Evolutionary conservation across 2,113 vertebrate genomes (phyloP).

Genomic region (Madoqua kirkii): DNA sequence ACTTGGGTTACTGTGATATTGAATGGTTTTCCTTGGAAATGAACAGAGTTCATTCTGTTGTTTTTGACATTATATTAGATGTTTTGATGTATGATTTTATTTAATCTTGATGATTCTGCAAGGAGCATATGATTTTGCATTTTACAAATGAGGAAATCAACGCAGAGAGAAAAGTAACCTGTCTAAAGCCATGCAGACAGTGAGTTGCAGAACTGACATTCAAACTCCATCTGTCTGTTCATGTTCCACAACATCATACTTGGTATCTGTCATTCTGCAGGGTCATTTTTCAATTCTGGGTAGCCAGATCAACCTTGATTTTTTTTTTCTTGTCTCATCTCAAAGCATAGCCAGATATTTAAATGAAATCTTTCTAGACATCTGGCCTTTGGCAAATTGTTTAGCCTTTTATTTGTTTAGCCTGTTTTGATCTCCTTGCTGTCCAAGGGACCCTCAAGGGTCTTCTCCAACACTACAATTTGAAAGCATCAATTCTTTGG

Average conservation of each 20-base stretch:
- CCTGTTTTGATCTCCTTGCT: not conserved
- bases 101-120: not conserved
- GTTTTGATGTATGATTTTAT: not conserved
- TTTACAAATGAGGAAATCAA: not conserved
- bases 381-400: not conserved
- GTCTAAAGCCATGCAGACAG: not conserved
- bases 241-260: not conserved
- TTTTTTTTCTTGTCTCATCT: not conserved
- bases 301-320: not conserved
- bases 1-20: not conserved
- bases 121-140: not conserved
- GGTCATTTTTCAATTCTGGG: not conserved
- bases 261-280: not conserved
- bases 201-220: not conserved
- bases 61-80: not conserved
- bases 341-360: not conserved
- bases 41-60: not conserved
- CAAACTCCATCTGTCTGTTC: not conserved
- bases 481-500: not conserved
- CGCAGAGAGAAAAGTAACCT: not conserved
- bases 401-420: not conserved
- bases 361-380: not conserved
- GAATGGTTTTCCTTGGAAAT: not conserved
- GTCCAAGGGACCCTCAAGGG: not conserved
- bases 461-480: not conserved